These are phyloP conservation scores for Pachyseris speciosa DNA, from an alignment of 64 coral and sea anemone species.

Conservation along the genomic window DNA sequence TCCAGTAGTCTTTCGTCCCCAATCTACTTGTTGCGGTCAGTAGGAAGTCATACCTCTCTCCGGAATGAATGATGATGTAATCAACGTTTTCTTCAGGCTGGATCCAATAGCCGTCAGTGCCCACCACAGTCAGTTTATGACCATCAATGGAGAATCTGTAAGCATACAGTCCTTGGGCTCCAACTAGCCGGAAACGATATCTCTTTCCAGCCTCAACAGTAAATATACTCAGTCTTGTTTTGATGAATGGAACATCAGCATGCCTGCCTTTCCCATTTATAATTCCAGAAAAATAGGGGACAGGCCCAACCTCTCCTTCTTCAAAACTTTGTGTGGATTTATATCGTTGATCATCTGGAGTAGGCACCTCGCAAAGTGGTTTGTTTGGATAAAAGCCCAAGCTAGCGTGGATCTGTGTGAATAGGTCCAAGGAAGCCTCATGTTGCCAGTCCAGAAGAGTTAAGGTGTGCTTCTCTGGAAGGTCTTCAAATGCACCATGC, in stretches of 20 bases:
- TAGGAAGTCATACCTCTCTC: conserved; percentile 79
- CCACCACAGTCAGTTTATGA: conserved; percentile 68
- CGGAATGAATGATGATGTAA: conserved; percentile 64
- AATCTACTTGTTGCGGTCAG: conserved; percentile 23
- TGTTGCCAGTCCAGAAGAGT: conserved; percentile 58
- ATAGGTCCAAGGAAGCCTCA: conserved; percentile 48
- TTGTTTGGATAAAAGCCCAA: conserved; percentile 56
- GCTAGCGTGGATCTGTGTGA: background rate
- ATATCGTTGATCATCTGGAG: conserved; percentile 33
- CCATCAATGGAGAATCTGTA: conserved; percentile 71
- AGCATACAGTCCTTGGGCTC: conserved; percentile 64
- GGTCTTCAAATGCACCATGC: background rate
- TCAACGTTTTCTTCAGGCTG: conserved; percentile 44
- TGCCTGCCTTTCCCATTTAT: conserved; percentile 85
- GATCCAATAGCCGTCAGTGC: conserved; percentile 62
- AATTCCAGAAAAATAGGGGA: conserved; percentile 81
- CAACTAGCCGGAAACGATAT: conserved; percentile 70
- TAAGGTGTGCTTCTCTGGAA: conserved; percentile 38
- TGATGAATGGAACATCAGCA: conserved; percentile 15
- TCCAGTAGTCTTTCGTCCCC: conserved; percentile 45
- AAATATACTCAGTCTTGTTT: conserved; percentile 74
- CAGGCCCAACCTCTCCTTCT: conserved; percentile 13
- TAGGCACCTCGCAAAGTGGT: conserved; percentile 36
- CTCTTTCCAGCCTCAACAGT: conserved; percentile 37
- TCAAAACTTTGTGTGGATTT: conserved; percentile 1